Conservation (phyloP, 2,888 invertebrate species). For the Apodemia hepburni region DNA sequence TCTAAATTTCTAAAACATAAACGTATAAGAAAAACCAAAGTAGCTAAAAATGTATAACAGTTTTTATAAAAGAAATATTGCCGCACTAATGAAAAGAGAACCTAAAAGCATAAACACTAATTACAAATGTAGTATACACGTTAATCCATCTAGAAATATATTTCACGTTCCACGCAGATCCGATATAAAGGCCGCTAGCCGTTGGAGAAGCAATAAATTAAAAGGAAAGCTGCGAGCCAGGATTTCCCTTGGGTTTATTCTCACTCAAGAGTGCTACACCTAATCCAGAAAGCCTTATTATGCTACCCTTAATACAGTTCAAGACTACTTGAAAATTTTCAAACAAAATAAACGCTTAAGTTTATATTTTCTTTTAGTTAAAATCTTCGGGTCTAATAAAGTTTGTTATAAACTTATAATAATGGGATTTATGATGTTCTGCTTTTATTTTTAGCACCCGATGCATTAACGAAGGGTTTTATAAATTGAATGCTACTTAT, state of each 20-base stretch:
- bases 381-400: not conserved
- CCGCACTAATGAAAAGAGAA: constrained; percentile 16
- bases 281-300: constrained; percentile 80
- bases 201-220: constrained; percentile 76
- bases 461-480: too few species aligned
- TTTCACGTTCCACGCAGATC: constrained; percentile 69
- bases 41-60: not conserved
- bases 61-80: constrained; percentile 1
- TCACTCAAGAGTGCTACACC: constrained; percentile 77
- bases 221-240: constrained; percentile 75
- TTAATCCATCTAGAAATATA: constrained; percentile 75
- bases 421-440: too few species aligned
- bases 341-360: constrained; percentile 39
- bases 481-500: too few species aligned
- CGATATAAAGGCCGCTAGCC: constrained; percentile 77
- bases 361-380: constrained; percentile 1
- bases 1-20: not conserved
- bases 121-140: constrained; percentile 64
- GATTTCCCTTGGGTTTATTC: constrained; percentile 79
- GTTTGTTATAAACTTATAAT: not conserved
- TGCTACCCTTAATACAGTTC: constrained; percentile 77
- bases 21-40: not conserved
- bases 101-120: constrained; percentile 45
- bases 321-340: constrained; percentile 78
- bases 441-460: too few species aligned